phyloP scores from a whole-genome alignment of 2,888 invertebrate genomes.

The Eutolmus rufibarbis region DNA sequence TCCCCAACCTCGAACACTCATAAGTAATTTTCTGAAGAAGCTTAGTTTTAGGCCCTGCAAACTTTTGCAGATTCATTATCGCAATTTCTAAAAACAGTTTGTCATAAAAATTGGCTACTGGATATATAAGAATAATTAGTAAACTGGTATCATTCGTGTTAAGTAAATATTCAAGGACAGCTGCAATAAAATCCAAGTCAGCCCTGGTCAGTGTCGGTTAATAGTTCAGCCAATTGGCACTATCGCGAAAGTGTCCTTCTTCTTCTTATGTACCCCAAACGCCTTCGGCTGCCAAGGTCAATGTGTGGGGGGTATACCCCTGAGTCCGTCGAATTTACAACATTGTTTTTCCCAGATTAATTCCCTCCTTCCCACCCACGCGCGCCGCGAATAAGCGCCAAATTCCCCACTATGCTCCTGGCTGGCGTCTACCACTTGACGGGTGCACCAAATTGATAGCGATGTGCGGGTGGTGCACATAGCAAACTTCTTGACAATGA shows the following conservation, averaged over 20 bases:
- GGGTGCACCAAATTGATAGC: constrained; percentile 6
- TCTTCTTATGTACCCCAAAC: not conserved
- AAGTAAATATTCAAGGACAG: not conserved
- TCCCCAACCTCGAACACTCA: not conserved
- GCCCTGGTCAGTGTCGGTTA: not conserved
- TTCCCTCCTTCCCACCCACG: not conserved
- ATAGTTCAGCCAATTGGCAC: not conserved
- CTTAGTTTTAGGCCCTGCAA: not conserved
- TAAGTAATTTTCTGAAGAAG: not conserved
- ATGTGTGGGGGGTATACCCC: not conserved
- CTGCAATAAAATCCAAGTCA: not conserved
- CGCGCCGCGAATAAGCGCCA: not conserved
- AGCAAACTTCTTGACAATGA: constrained; percentile 9
- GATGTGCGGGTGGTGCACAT: not conserved
- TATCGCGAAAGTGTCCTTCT: not conserved
- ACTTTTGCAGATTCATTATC: not conserved
- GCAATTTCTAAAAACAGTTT: not conserved
- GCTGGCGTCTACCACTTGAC: not conserved
- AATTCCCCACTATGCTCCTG: not conserved
- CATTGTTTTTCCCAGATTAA: not conserved
- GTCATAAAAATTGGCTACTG: not conserved
- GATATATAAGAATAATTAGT: not conserved
- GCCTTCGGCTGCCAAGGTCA: not conserved
- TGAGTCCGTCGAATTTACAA: not conserved
- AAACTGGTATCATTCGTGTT: not conserved